Percentiles rank a stretch among this genome's conserved stretches.
These are phyloP conservation scores for Halichoerus grypus DNA, from an alignment of 2,113 vertebrate genomes.

Conservation along the genomic window DNA sequence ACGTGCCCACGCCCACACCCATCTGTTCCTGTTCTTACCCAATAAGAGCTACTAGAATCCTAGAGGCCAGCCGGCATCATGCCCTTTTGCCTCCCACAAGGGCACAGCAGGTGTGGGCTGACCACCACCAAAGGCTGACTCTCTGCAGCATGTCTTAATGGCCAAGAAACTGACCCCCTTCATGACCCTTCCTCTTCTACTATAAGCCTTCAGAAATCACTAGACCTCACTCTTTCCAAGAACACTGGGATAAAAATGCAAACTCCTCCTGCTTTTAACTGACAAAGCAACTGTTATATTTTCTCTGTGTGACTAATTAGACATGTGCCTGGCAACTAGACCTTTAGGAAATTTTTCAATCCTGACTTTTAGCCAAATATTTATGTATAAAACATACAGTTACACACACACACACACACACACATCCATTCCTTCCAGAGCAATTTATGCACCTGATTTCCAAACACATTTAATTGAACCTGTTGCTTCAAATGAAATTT, in stretches of 20 bases:
- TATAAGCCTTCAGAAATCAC: not conserved
- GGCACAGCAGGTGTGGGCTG: not conserved
- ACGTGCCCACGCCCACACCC: not conserved
- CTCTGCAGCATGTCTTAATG: not conserved
- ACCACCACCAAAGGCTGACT: not conserved
- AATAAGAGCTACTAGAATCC: not conserved
- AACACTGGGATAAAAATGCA: not conserved
- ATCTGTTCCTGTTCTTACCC: not conserved
- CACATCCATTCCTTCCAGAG: conserved; percentile 68
- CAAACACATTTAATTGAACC: conserved; percentile 86
- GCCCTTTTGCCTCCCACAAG: not conserved
- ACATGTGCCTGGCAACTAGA: conserved; percentile 35
- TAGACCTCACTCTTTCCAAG: not conserved
- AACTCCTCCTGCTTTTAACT: not conserved
- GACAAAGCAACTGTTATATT: conserved; percentile 49
- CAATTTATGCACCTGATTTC: conserved; percentile 80
- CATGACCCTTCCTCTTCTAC: not conserved
- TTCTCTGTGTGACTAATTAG: conserved; percentile 32
- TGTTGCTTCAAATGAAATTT: conserved; percentile 83
- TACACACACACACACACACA: not conserved
- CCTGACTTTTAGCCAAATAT: conserved; percentile 41
- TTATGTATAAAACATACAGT: conserved; percentile 39
- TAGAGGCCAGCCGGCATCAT: not conserved
- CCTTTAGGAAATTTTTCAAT: conserved; percentile 52
- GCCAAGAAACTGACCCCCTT: not conserved